Conservation (phyloP, 2,113 vertebrate species). For the Anser cygnoides region DNA sequence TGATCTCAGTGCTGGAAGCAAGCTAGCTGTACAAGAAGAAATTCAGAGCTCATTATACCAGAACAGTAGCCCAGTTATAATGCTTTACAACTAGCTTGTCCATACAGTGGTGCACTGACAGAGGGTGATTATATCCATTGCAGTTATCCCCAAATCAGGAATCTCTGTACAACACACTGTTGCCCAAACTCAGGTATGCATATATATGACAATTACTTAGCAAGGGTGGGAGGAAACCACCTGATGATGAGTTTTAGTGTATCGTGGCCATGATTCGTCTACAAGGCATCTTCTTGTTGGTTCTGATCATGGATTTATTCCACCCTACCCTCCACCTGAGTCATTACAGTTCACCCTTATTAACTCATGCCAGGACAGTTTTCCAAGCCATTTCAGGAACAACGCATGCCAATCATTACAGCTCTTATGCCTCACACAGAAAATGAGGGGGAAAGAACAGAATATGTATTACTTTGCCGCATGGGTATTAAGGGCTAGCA, state of each 20-base stretch:
- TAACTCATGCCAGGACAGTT: constrained; percentile 27
- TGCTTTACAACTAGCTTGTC: neutral
- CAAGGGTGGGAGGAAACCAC: neutral
- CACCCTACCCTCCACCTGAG: neutral
- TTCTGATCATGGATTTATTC: constrained; percentile 6
- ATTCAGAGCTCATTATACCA: neutral
- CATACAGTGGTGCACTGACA: neutral
- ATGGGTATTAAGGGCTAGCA: neutral
- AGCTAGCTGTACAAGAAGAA: neutral
- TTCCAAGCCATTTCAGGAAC: constrained; percentile 24
- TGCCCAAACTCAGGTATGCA: neutral
- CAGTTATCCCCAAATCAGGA: neutral
- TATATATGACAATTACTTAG: neutral
- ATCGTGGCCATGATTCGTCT: constrained; percentile 28
- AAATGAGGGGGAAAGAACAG: constrained; percentile 19
- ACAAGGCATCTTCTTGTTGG: neutral
- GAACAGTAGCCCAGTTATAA: neutral
- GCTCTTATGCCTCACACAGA: constrained; percentile 25
- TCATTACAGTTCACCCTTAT: constrained; percentile 35
- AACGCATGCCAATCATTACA: constrained; percentile 27
- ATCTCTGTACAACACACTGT: neutral
- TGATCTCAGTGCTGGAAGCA: neutral
- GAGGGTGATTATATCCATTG: neutral
- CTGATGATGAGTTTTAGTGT: constrained; percentile 7
- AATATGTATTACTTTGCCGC: neutral